A percentile compares a stretch with the other conserved stretches of the same genome.
phyloP scores from a whole-genome alignment of 2,888 invertebrate species.

The Frankliniella intonsa region DNA sequence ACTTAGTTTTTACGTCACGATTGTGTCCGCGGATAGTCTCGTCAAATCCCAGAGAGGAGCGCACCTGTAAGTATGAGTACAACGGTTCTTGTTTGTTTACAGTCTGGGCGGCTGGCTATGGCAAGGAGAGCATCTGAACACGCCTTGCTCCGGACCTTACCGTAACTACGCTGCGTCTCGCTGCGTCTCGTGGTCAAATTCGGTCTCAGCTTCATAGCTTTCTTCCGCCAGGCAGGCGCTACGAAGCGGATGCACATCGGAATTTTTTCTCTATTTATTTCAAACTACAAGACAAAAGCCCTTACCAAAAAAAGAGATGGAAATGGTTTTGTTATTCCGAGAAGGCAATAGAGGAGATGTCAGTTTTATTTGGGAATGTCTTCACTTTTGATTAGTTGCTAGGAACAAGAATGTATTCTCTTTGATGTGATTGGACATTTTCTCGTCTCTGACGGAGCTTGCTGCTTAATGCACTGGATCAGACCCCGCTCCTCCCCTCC shows the following conservation, averaged over 20 bases:
- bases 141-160: conserved; percentile 1
- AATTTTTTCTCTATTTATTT: background rate
- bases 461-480: conserved; percentile 3
- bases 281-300: background rate
- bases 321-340: background rate
- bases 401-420: background rate
- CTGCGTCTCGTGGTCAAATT: background rate
- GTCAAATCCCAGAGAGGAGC: too few relatives aligned
- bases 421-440: background rate
- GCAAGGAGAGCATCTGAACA: conserved; percentile 1
- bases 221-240: conserved; percentile 4
- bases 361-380: background rate
- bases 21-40: too few relatives aligned
- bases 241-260: conserved; percentile 1
- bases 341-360: background rate
- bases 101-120: conserved; percentile 18
- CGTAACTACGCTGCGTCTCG: background rate
- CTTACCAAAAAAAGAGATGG: background rate
- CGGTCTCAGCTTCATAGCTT: background rate
- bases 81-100: background rate
- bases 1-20: too few relatives aligned
- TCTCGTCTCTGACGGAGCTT: conserved; percentile 10
- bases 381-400: background rate
- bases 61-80: background rate
- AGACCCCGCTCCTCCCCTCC: background rate